Base-by-base conservation (phyloP, 1,140 invertebrate species). In the Papilio glaucus region DNA sequence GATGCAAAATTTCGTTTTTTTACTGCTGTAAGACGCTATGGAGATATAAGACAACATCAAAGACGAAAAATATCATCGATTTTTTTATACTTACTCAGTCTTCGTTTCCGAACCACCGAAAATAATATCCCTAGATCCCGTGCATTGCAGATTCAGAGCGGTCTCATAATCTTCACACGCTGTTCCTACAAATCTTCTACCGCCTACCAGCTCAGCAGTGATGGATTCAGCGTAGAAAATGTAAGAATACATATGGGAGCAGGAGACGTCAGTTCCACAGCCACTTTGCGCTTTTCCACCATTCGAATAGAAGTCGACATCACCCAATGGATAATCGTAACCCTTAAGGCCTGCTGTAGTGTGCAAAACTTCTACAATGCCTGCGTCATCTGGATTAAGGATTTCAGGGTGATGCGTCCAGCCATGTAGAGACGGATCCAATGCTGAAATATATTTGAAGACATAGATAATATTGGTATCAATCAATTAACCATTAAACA, bases 231-330 rank as follows among this genome's bases (percentile, higher is more conserved):
- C 85, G 42, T 90, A 93, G 76, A 81, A 91, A 0, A 76, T 78
- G 62, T 86, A 90, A 5, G 83, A 38, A 67, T 79, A 85, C 1
- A 67, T 78, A 45, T 90, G 86, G 1, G 88, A 86, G 72, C 89
- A 93, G 2, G 71, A 37, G 0, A 67, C 10, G 12, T 87, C 80
- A 0, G 12, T 39, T 8, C 77, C 83, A 68, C 90, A 92, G 18
- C 82, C 82, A 4, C 39, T 60, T 60, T 90, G 87, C n/a, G 4
- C 24, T 41, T 76, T 72, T 4, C 95, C 95, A 38, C 95, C 95
- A 77, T 96, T 96, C 9, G 95, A 93, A 83, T 95, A 96, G 82
- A 96, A 97, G 82, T 97, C 96, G n/a, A 94, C 89, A 78, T 95
- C 89, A n/a, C 96, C 95, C 42, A 95, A 77, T 0, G 94, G 93